phyloP scores from a whole-genome alignment of 2,113 vertebrate genomes.

The Emydura subglobosa region DNA sequence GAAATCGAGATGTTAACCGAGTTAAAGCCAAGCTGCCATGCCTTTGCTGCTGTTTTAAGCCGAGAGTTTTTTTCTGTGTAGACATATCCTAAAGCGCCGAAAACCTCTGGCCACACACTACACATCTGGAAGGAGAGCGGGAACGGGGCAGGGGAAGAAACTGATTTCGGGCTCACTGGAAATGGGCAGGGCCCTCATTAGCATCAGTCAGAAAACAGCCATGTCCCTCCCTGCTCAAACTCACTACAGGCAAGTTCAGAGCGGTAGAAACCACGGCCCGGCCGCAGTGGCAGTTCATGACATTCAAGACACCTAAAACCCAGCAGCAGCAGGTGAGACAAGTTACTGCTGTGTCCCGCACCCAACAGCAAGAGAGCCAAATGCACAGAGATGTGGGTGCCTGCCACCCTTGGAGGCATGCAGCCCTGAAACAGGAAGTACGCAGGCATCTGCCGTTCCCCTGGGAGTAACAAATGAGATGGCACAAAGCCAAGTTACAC shows the following conservation, averaged over 20 bases:
- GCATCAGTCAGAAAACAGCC: not conserved
- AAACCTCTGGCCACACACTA: not conserved
- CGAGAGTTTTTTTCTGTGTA: not conserved
- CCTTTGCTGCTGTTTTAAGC: not conserved
- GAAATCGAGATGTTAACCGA: not conserved
- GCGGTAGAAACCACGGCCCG: not conserved
- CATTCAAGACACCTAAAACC: not conserved
- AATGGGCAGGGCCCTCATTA: not conserved
- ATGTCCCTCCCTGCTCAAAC: not conserved
- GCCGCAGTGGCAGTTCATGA: not conserved
- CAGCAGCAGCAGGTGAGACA: not conserved
- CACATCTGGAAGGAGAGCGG: not conserved
- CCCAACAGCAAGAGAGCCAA: not conserved
- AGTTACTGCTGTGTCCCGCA: not conserved
- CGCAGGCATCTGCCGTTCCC: not conserved
- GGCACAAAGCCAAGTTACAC: not conserved
- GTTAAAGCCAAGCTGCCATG: not conserved
- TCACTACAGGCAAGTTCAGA: not conserved
- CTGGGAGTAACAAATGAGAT: not conserved
- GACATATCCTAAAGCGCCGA: not conserved
- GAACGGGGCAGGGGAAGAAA: not conserved
- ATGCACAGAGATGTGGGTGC: not conserved
- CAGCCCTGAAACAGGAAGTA: not conserved
- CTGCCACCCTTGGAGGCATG: not conserved
- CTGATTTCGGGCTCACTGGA: not conserved